phyloP scores from a whole-genome alignment of 92 coral and sea anemone genomes.

The Epizoanthus illoricatus region DNA sequence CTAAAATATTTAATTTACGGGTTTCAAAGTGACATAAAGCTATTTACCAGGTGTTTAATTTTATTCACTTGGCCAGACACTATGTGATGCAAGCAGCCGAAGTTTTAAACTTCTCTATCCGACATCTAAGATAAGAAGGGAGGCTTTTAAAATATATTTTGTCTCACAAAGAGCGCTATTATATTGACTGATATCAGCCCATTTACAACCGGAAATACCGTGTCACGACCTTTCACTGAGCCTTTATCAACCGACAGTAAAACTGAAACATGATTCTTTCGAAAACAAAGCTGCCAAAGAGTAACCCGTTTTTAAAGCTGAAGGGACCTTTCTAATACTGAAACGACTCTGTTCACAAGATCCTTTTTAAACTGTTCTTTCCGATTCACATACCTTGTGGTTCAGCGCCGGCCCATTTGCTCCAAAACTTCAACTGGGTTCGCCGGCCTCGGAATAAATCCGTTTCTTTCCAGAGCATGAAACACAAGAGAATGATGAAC shows the following conservation, averaged over 20 bases:
- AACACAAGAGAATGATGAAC: constrained; percentile 8
- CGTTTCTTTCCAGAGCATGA: constrained; percentile 39
- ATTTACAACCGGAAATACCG: constrained; percentile 4
- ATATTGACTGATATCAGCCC: background rate
- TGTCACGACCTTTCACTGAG: constrained; percentile 10
- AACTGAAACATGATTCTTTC: constrained; percentile 18
- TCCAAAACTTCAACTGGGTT: constrained; percentile 25
- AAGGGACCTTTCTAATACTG: constrained; percentile 2
- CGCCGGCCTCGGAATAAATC: constrained; percentile 7
- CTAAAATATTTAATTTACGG: no score
- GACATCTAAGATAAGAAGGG: background rate
- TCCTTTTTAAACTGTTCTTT: background rate
- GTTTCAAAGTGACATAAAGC: no score
- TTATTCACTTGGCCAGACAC: background rate
- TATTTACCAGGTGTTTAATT: background rate
- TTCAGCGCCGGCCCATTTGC: background rate
- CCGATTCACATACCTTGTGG: background rate
- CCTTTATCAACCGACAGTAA: background rate
- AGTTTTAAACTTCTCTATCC: no score
- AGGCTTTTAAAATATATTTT: background rate
- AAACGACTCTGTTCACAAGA: constrained; percentile 11
- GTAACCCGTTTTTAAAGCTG: background rate
- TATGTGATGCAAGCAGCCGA: background rate
- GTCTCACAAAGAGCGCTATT: background rate
- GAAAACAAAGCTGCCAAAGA: constrained; percentile 17